Base-by-base conservation (phyloP, 2,113 vertebrate species). In the Gavia stellata region DNA sequence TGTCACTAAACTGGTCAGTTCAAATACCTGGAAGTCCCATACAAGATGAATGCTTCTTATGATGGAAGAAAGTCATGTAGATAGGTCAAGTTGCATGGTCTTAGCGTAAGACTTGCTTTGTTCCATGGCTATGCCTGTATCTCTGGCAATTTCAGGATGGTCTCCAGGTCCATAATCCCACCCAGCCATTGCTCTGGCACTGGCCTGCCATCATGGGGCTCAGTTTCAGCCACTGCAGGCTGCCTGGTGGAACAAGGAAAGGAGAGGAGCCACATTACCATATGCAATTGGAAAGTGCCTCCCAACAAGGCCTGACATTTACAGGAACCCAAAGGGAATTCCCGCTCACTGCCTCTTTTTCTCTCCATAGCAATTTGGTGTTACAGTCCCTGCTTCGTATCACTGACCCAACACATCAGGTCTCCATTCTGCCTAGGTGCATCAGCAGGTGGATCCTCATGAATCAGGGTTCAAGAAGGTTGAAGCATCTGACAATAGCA, bases 71-170 rank as follows among this genome's bases (percentile, higher is more conserved):
- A 70, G 17, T 36, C 1, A 1, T 38, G 33, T 12, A 50, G 20
- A 47, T 0, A 21, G 13, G 17, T 19, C 12, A 36, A 15, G 24
- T 1, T 66, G 9, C 3, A 9, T 9, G 21, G 17, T 47, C 7
- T 52, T 52, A 86, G 18, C 4, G 2, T 49, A 56, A 62, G 13
- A 34, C 34, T 14, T 6, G 4, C 11, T 55, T 73, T 67, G 25
- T 45, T 14, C 38, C 40, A 9, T 13, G 25, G 23, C 25, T 63
- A 4, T 68, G 44, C 9, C 25, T 50, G 9, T 25, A 31, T 13
- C 31, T 63, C 25, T 70, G 3, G 0, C 25, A 42, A 5, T 3
- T 84, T 47, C 49, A 81, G 68, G 33, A 9, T 17, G 24, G 5
- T 40, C 3, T 59, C 38, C 52, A 25, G 17, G 26, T 17, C 61